Percentiles rank a stretch among this genome's conserved stretches.
Evolutionary conservation across 2,797 vertebrate species (phyloP).

Genomic region (Tragopan temminckii): DNA sequence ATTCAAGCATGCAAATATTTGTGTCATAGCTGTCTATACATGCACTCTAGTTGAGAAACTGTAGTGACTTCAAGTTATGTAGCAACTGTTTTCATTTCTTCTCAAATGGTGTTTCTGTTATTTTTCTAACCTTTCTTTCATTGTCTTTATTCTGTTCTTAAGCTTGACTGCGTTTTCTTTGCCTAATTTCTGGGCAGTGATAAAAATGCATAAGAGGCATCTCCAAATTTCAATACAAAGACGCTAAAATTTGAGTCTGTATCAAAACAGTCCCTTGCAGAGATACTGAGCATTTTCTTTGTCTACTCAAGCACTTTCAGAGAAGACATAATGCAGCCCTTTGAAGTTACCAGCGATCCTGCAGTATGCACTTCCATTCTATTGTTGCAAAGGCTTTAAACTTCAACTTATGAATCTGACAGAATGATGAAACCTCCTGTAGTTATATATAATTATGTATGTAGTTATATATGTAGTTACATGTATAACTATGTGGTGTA

Average conservation of each 20-base stretch:
- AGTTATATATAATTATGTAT: background rate
- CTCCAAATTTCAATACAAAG: conserved; percentile 41
- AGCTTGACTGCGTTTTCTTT: conserved; percentile 10
- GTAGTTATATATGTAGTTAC: background rate
- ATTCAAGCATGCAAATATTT: conserved; percentile 52
- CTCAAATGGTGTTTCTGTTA: conserved; percentile 22
- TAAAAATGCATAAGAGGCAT: conserved; percentile 31
- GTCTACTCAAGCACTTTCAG: background rate
- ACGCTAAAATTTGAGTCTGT: conserved; percentile 18
- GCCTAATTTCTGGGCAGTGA: conserved; percentile 4
- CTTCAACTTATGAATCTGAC: background rate
- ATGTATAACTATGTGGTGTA: too few species aligned
- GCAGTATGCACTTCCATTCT: conserved; percentile 30
- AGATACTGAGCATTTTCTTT: conserved; percentile 33
- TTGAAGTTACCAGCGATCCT: background rate
- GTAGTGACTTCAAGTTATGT: conserved; percentile 63
- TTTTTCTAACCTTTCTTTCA: conserved; percentile 40
- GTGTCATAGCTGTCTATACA: conserved; percentile 55
- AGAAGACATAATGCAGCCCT: background rate
- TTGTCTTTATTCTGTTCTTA: conserved; percentile 46
- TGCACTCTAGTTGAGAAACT: conserved; percentile 44
- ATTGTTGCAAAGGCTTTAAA: conserved; percentile 20
- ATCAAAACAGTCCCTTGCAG: conserved; percentile 42
- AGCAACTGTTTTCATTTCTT: conserved; percentile 62
- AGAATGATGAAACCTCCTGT: conserved; percentile 15